phyloP scores from a whole-genome alignment of 2,888 invertebrate species.

The Hyles lineata region DNA sequence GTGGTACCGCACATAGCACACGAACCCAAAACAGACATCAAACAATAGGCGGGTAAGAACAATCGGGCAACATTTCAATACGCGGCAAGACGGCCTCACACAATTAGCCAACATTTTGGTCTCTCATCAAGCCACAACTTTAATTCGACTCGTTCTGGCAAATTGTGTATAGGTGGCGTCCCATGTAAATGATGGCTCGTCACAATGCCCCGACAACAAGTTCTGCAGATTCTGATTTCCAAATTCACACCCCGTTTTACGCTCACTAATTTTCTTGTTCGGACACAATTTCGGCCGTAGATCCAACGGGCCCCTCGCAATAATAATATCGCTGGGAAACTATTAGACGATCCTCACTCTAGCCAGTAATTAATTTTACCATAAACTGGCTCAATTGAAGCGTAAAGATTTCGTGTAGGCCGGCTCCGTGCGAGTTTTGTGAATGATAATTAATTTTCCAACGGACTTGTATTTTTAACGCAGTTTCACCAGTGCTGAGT shows the following conservation, averaged over 20 bases:
- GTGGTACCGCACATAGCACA: background rate
- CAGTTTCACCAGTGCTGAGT: slow-evolving; percentile 33
- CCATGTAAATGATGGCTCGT: slow-evolving; percentile 79
- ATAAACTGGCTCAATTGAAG: slow-evolving; percentile 83
- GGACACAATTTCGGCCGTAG: slow-evolving; percentile 77
- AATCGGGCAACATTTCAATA: slow-evolving; percentile 37
- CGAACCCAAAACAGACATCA: background rate
- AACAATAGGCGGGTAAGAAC: slow-evolving; percentile 15
- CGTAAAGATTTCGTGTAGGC: slow-evolving; percentile 81
- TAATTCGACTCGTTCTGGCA: slow-evolving; percentile 58
- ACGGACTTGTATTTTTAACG: slow-evolving; percentile 59
- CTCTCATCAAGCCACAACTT: slow-evolving; percentile 60
- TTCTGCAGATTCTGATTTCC: slow-evolving; percentile 78
- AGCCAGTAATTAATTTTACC: slow-evolving; percentile 83
- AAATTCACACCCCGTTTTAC: slow-evolving; percentile 84
- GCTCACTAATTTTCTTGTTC: slow-evolving; percentile 85
- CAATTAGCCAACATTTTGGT: slow-evolving; percentile 50
- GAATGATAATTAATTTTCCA: slow-evolving; percentile 76
- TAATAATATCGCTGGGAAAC: slow-evolving; percentile 82
- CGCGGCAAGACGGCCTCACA: slow-evolving; percentile 34
- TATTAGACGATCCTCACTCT: slow-evolving; percentile 81
- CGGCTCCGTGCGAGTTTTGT: slow-evolving; percentile 68
- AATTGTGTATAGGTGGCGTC: slow-evolving; percentile 73
- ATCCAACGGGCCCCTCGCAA: slow-evolving; percentile 72
- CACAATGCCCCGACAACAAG: slow-evolving; percentile 76